These are phyloP conservation scores for Heliconius eleuchia DNA, from an alignment of 1,140 invertebrate genomes.

Conservation along the genomic window DNA sequence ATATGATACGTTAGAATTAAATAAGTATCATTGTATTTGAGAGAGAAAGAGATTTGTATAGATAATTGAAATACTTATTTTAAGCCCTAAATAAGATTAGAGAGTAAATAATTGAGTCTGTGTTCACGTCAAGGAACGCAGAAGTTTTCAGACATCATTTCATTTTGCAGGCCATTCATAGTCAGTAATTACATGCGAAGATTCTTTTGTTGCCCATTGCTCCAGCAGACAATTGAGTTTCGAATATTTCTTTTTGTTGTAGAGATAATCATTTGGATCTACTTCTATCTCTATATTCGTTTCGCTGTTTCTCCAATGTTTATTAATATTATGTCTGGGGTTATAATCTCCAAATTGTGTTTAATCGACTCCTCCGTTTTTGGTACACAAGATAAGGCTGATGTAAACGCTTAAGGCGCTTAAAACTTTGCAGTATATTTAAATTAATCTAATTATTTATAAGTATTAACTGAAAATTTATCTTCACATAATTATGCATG, in stretches of 20 bases:
- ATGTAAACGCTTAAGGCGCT: slow-evolving; percentile 13
- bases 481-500: background rate
- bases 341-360: slow-evolving; percentile 22
- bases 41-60: background rate
- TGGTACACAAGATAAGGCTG: slow-evolving; percentile 13
- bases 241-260: slow-evolving; percentile 51
- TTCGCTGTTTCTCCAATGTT: slow-evolving; percentile 42
- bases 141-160: slow-evolving; percentile 68
- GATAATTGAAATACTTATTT: slow-evolving; percentile 11
- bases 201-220: slow-evolving; percentile 59
- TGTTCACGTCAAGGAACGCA: slow-evolving; percentile 24
- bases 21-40: background rate
- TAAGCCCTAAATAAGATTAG: background rate
- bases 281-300: slow-evolving; percentile 33
- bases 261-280: slow-evolving; percentile 42
- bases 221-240: slow-evolving; percentile 65
- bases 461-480: background rate
- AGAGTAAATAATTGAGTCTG: slow-evolving; percentile 16
- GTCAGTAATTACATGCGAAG: slow-evolving; percentile 62
- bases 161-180: slow-evolving; percentile 57
- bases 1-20: background rate
- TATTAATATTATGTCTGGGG: slow-evolving; percentile 51
- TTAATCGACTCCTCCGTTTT: background rate
- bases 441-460: background rate
- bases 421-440: slow-evolving; percentile 16